phyloP scores from a whole-genome alignment of 2,113 vertebrate species.

The Chloroceryle aenea region DNA sequence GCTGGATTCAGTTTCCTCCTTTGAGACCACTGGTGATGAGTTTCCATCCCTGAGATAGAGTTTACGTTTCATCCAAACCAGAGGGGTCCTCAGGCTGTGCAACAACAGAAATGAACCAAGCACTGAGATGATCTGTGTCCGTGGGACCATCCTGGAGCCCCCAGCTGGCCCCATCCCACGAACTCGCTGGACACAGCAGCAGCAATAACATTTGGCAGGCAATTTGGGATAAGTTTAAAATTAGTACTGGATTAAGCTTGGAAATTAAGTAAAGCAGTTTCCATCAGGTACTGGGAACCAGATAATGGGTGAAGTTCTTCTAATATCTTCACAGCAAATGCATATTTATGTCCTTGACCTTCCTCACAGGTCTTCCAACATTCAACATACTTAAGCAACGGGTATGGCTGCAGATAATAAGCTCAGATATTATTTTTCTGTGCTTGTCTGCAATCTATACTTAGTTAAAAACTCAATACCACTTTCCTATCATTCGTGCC shows the following conservation, averaged over 20 bases:
- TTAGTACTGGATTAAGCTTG: neutral
- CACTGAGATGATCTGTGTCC: neutral
- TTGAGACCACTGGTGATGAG: neutral
- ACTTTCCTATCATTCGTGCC: neutral
- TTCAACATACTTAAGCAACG: neutral
- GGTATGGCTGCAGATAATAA: neutral
- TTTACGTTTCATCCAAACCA: neutral
- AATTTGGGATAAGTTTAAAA: neutral
- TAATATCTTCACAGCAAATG: neutral
- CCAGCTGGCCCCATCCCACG: neutral
- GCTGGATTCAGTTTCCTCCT: constrained; percentile 57
- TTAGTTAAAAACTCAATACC: neutral
- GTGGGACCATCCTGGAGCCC: neutral
- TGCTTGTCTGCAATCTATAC: neutral
- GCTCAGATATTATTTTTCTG: neutral
- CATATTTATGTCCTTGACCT: neutral
- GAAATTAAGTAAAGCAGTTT: neutral
- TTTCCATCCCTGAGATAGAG: neutral
- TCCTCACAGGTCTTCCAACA: neutral
- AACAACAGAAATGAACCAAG: neutral
- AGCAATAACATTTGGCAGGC: neutral
- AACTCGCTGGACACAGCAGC: neutral
- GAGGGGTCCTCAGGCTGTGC: neutral
- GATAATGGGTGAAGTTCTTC: neutral
- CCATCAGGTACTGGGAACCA: neutral